Conservation (phyloP, 2,888 invertebrate species). For the Aethes cnicana region DNA sequence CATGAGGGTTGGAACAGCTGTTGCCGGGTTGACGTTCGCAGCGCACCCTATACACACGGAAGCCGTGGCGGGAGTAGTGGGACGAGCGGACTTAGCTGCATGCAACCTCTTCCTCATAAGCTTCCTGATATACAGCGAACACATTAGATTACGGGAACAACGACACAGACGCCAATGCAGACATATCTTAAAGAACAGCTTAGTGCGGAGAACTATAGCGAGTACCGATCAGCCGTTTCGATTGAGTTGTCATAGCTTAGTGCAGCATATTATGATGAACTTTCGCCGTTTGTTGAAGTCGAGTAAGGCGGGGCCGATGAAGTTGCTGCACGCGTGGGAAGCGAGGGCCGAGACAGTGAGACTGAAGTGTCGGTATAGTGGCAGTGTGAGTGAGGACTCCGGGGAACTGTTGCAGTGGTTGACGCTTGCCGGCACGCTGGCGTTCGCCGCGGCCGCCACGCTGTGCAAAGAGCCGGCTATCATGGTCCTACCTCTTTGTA, state of each 20-base stretch:
- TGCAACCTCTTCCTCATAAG: constrained; percentile 95
- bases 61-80: constrained; percentile 97
- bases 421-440: constrained; percentile 83
- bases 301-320: constrained; percentile 66
- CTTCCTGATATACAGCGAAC: constrained; percentile 92
- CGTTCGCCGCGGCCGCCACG: constrained; percentile 90
- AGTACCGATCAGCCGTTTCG: constrained; percentile 64
- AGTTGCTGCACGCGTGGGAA: constrained; percentile 64
- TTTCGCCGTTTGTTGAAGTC: constrained; percentile 68
- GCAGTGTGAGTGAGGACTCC: constrained; percentile 68
- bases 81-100: constrained; percentile 96
- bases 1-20: constrained; percentile 85
- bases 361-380: constrained; percentile 68
- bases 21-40: constrained; percentile 94
- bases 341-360: constrained; percentile 57
- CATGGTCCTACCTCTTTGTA: constrained; percentile 94
- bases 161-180: constrained; percentile 64
- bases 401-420: constrained; percentile 76
- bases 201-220: constrained; percentile 47
- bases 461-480: constrained; percentile 98
- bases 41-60: constrained; percentile 98
- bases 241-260: constrained; percentile 69
- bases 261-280: constrained; percentile 73
- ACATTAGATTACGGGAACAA: constrained; percentile 85
- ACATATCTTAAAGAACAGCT: constrained; percentile 56